Evolutionary conservation across 2,797 vertebrate species (phyloP), one percentile per base, ranked within the genome.

Genomic region (Gambelia wislizenii): DNA sequence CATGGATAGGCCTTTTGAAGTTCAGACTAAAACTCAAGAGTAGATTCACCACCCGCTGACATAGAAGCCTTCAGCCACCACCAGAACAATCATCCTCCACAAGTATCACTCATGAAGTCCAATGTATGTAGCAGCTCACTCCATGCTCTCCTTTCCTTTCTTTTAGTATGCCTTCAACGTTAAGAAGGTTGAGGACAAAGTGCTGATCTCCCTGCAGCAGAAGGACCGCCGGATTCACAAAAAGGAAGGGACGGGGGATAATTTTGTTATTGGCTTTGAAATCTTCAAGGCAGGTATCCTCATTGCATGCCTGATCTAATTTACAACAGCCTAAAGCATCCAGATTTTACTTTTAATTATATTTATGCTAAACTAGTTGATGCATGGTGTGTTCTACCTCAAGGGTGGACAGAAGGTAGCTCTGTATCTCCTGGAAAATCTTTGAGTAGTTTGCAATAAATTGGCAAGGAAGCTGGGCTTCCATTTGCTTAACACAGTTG

Each of bases 151-250:
- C 13, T 13, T 90, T 59, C 76, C n/a, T 83, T 95, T 91, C 86
- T 36, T 47, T 39, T 95, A 99, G 99, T 99, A 97, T 84, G 0
- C 98, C 91, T 98, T 99, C 94, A 98, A 99, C 64, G 95, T 99
- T 0, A 97, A 96, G 49, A 98, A 99, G 93, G 97, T 97, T 0
- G 95, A 95, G 7, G 98, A 99, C 78, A 97, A 98, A 91, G 97
- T 98, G 33, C 89, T 99, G 81, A 96, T 99, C 92, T 98, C 98
- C 0, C 86, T 99, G 49, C 98, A 99, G 93, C 99, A 99, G 94
- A 98, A 96, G 90, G 98, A 99, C 96, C 96, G 97, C 86, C 98
- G 98, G 89, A 97, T 97, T 82, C 97, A 98, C 89, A 98, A 97
- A 93, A 96, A 93, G 69, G 94, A 94, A 36, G 98, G 99, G 56